Evolutionary conservation across 2,888 invertebrate species (phyloP), one percentile per base, ranked within the genome.

Genomic region (Rhagium mordax): DNA sequence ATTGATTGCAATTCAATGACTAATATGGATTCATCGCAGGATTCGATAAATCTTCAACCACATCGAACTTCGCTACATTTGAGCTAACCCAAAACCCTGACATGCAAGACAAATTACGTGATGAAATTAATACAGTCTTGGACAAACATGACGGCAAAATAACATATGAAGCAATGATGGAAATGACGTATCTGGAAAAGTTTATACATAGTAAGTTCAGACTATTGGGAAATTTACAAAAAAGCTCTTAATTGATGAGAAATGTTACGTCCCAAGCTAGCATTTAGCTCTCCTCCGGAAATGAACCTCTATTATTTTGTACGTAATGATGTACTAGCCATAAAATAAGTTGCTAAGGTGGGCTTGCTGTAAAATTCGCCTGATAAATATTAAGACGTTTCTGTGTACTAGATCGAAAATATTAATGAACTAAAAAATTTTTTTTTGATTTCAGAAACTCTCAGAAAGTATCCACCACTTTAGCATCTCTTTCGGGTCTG

Each of bases 1-100:
- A 86, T 92, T 5, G 90, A 91, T 74, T 89, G 89, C 74, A 89
- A 91, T 78, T 89, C 89, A 20, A 89, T 91, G 49, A 86, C 88
- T 55, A 87, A 90, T 81, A 86, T 89, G 0, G 86, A 90, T 71
- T 88, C 57, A 18, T 70, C 29, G 80, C 75, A 10, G 79, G 80
- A n/a, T 79, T 74, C 47, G 80, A 79, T 55, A 79, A 78, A n/a
- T 77, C 79, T 21, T 78, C 80, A 0, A 76, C 74, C 2, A 74
- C 78, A 8, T 65, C 79, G 66, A 79, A 72, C 24, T 79, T 77
- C 41, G 74, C 74, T n/a, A 51, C 79, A 8, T 78, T 68, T 64
- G 79, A 80, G 53, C 16, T 80, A 10, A 72, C 72, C 0, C 15
- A 15, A 4, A 77, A 78, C 70, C 69, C 71, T 1, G 73, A 76